Conservation (phyloP, 2,888 invertebrate genomes). For the Ametastegia equiseti region DNA sequence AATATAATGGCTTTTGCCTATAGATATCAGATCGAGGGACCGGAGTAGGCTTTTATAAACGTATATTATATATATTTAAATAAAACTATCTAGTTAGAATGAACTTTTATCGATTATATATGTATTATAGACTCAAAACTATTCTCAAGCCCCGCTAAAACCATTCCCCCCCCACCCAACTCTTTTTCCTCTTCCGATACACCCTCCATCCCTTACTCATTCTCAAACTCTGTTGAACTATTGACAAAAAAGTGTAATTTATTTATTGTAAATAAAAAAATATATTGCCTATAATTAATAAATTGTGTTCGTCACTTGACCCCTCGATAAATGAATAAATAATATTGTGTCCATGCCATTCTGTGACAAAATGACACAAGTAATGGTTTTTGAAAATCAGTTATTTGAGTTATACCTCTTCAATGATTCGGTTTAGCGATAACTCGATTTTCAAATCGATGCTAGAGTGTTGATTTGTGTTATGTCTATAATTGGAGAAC, state of each 20-base stretch:
- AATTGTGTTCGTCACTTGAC: neutral
- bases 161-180: conserved; percentile 44
- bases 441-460: neutral
- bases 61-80: conserved; percentile 53
- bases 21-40: conserved; percentile 68
- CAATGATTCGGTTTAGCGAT: neutral
- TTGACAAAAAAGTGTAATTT: conserved; percentile 67
- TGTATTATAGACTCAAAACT: conserved; percentile 59
- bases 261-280: conserved; percentile 71
- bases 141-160: conserved; percentile 58
- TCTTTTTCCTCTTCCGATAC: too few species aligned
- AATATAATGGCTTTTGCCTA: conserved; percentile 58
- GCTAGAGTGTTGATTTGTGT: too few species aligned
- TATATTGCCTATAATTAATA: conserved; percentile 63
- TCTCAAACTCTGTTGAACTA: conserved; percentile 65
- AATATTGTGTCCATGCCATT: neutral
- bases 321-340: neutral
- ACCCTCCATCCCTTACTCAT: conserved; percentile 61
- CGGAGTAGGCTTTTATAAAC: conserved; percentile 66
- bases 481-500: too few species aligned
- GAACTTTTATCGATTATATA: conserved; percentile 59
- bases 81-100: conserved; percentile 42
- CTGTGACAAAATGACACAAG: neutral
- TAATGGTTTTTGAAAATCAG: neutral
- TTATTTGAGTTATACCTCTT: too few species aligned